Percentiles rank a stretch among this genome's conserved stretches.
Conservation (phyloP, 2,113 vertebrate species). For the Callospermophilus lateralis region DNA sequence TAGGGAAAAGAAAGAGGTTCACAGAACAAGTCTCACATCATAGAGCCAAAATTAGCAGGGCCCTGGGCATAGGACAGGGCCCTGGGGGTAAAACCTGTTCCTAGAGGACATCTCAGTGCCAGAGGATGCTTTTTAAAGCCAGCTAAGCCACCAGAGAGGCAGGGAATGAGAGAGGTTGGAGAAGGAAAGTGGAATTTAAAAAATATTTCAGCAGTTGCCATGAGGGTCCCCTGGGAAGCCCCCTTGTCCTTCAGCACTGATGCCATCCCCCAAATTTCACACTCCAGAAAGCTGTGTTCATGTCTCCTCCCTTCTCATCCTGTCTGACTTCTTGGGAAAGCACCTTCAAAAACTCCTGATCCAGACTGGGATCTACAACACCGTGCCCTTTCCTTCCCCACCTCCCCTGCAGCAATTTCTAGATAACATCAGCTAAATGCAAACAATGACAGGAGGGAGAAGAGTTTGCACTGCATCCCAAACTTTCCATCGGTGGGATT, state of each 20-base stretch:
- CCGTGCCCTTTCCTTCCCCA: too few relatives aligned
- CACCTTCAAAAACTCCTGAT: conserved; percentile 30
- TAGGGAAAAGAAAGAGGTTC: conserved; percentile 24
- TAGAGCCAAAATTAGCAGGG: background rate
- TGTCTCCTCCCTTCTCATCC: background rate
- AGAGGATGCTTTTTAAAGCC: background rate
- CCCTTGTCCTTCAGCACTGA: background rate
- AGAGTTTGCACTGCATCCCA: background rate
- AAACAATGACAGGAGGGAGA: background rate
- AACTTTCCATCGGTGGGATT: background rate
- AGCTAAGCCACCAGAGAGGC: background rate
- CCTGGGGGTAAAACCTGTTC: background rate
- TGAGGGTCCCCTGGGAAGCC: too few relatives aligned
- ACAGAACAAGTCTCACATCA: background rate
- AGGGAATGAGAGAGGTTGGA: background rate
- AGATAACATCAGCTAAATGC: background rate
- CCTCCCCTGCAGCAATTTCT: background rate
- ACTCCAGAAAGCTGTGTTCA: background rate
- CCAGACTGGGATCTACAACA: background rate
- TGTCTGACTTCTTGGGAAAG: background rate
- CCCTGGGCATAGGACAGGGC: background rate
- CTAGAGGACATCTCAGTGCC: background rate
- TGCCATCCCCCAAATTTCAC: background rate
- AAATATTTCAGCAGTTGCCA: accelerated
- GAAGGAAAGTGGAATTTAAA: background rate